A percentile compares a stretch with the other conserved stretches of the same genome.
Conservation (phyloP, 2,797 vertebrate genomes). For the Strix occidentalis region DNA sequence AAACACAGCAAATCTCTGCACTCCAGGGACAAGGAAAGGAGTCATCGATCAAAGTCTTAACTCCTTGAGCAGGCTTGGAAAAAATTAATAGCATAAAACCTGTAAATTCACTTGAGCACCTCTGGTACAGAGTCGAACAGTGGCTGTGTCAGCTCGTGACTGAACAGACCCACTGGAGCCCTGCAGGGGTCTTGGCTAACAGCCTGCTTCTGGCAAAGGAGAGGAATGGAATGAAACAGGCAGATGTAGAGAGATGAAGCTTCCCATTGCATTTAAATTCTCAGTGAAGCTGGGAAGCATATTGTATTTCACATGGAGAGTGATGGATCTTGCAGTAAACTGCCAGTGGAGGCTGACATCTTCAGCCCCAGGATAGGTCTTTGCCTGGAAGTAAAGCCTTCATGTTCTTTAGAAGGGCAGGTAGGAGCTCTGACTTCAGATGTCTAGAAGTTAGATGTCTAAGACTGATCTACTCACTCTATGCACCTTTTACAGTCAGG, state of each 20-base stretch:
- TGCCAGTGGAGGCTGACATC: neutral
- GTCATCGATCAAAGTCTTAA: neutral
- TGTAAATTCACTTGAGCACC: neutral
- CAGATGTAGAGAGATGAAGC: neutral
- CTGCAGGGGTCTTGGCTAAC: neutral
- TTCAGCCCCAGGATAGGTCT: neutral
- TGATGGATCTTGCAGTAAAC: neutral
- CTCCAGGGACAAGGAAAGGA: neutral
- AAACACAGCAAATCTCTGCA: neutral
- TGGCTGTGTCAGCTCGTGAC: neutral
- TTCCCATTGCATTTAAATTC: neutral
- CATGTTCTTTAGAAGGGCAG: neutral
- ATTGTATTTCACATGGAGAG: neutral
- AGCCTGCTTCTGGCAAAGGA: neutral
- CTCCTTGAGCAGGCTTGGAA: neutral
- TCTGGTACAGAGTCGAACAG: neutral
- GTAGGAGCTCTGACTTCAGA: neutral
- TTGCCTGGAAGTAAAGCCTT: neutral
- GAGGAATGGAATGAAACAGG: neutral
- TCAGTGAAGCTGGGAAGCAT: neutral
- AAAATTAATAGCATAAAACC: neutral
- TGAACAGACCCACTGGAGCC: neutral
- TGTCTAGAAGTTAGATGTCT: neutral
- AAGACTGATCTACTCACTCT: neutral
- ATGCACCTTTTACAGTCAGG: neutral